Evolutionary conservation across 1,140 invertebrate species (phyloP).

Genomic region (Dryas iulia): DNA sequence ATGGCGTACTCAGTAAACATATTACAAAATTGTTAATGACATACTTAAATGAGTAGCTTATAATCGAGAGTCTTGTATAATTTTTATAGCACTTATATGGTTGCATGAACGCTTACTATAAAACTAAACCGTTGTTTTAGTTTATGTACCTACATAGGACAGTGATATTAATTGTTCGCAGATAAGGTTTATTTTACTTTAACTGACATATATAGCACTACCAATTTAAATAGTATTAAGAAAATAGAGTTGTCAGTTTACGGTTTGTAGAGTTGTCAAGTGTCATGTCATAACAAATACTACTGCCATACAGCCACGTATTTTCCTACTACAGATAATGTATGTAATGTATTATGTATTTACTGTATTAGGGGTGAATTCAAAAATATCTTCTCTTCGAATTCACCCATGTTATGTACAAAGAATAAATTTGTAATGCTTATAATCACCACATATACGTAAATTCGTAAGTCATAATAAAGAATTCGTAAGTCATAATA

Average conservation of each 20-base stretch:
- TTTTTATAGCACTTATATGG: background rate
- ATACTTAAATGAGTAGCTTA: background rate
- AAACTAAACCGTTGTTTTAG: background rate
- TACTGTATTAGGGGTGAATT: background rate
- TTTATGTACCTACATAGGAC: background rate
- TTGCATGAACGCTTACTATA: background rate
- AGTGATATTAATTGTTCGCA: background rate
- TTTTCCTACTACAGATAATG: background rate
- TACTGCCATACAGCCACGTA: background rate
- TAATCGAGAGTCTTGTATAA: background rate
- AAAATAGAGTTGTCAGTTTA: background rate
- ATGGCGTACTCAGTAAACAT: constrained; percentile 14
- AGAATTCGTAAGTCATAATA: too few relatives aligned
- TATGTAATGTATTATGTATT: background rate
- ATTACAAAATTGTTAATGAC: background rate
- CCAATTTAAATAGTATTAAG: background rate
- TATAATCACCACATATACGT: too few relatives aligned
- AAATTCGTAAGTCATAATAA: too few relatives aligned
- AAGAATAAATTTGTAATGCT: too few relatives aligned
- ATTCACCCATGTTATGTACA: too few relatives aligned
- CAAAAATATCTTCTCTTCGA: too few relatives aligned
- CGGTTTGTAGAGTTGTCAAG: background rate
- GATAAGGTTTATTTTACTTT: background rate
- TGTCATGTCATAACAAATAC: background rate
- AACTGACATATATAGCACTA: background rate